These are phyloP conservation scores for Amphiprion percula DNA, from an alignment of 2,113 vertebrate genomes.

Conservation along the genomic window DNA sequence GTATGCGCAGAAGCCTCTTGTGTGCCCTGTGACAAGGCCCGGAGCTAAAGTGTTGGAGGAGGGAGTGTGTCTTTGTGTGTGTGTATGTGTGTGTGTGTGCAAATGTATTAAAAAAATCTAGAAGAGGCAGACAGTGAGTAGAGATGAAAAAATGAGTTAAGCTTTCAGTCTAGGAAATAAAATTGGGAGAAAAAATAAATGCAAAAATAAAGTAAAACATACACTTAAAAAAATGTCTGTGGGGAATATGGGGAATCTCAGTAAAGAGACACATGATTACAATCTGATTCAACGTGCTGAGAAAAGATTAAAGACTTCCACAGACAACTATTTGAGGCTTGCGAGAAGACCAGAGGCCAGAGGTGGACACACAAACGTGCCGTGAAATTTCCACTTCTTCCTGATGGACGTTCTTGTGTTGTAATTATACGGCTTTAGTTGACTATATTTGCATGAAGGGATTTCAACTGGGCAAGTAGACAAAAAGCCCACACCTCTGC, in stretches of 20 bases:
- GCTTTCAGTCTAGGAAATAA: slow-evolving; percentile 37
- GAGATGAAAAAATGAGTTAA: slow-evolving; percentile 25
- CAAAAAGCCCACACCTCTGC: slow-evolving; percentile 22
- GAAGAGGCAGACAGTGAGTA: slow-evolving; percentile 28
- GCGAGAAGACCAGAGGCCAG: slow-evolving; percentile 14
- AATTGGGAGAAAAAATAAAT: slow-evolving; percentile 5
- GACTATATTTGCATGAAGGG: slow-evolving; percentile 19
- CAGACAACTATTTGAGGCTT: slow-evolving; percentile 2
- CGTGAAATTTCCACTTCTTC: slow-evolving; percentile 47
- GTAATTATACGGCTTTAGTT: slow-evolving; percentile 1
- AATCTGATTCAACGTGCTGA: slow-evolving; percentile 14
- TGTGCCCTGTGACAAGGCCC: slow-evolving; percentile 61
- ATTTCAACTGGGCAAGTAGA: slow-evolving; percentile 31
- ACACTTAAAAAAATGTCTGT: not conserved
- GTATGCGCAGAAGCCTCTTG: slow-evolving; percentile 69
- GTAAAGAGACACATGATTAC: slow-evolving; percentile 31
- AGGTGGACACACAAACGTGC: slow-evolving; percentile 36
- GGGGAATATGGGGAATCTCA: not conserved
- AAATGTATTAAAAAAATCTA: slow-evolving; percentile 44
- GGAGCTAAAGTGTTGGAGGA: slow-evolving; percentile 54
- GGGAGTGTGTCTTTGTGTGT: slow-evolving; percentile 24
- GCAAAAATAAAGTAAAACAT: slow-evolving; percentile 10
- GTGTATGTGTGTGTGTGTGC: slow-evolving; percentile 21
- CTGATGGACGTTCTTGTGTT: slow-evolving; percentile 19
- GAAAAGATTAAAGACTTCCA: slow-evolving; percentile 28